Evolutionary conservation across 2,113 vertebrate genomes (phyloP).

Genomic region (Mystacornis crossleyi): DNA sequence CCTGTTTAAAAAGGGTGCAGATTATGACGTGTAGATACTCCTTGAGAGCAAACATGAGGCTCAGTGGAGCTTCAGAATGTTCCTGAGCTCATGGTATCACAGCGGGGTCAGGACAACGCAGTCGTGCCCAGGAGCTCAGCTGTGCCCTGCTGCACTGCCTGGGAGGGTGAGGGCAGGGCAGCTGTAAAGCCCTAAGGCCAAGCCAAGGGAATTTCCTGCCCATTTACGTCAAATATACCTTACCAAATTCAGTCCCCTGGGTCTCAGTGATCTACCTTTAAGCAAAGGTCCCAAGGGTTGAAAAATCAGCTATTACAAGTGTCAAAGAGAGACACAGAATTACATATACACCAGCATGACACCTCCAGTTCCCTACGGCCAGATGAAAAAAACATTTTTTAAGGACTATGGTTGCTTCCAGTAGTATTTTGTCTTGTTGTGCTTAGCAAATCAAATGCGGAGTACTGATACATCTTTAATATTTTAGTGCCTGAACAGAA

Average conservation of each 20-base stretch:
- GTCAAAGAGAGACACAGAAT: neutral
- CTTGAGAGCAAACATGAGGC: neutral
- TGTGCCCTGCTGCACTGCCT: neutral
- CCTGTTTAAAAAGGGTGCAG: neutral
- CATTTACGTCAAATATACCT: neutral
- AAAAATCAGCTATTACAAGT: neutral
- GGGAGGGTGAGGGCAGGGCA: neutral
- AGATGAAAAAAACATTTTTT: neutral
- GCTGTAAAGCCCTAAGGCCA: neutral
- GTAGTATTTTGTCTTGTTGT: neutral
- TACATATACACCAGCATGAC: neutral
- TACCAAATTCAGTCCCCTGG: neutral
- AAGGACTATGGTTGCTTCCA: accelerated
- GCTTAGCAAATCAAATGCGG: neutral
- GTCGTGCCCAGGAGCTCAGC: neutral
- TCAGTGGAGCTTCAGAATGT: neutral
- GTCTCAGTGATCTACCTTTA: neutral
- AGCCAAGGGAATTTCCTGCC: neutral
- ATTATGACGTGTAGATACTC: neutral
- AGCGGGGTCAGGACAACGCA: neutral
- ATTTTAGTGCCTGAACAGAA: neutral
- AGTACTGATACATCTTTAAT: neutral
- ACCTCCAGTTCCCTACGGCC: accelerated
- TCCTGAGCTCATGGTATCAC: neutral
- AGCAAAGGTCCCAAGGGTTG: neutral